Conservation (phyloP, 2,888 invertebrate genomes). For the Meteorus cinctellus region DNA sequence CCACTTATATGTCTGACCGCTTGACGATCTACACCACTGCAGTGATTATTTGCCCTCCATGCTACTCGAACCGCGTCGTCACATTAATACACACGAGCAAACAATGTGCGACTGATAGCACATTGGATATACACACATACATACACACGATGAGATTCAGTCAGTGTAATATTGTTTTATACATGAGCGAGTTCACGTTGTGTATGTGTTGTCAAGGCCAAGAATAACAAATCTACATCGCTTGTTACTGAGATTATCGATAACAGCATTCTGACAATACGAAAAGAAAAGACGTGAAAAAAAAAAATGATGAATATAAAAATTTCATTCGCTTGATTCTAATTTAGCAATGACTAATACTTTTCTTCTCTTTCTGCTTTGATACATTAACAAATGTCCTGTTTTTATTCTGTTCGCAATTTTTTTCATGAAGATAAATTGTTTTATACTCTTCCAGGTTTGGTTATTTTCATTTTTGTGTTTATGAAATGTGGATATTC, state of each 20-base stretch:
- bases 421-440: neutral
- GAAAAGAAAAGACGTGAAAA: neutral
- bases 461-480: neutral
- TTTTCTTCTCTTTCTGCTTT: neutral
- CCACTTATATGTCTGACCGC: constrained; percentile 16
- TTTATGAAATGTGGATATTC: neutral
- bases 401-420: neutral
- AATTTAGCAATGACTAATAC: neutral
- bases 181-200: neutral
- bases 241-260: constrained; percentile 3
- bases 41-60: constrained; percentile 32
- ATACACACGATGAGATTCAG: constrained; percentile 1
- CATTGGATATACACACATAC: constrained; percentile 2
- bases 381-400: neutral
- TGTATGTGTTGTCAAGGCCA: constrained; percentile 18
- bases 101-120: constrained; percentile 21
- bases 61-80: constrained; percentile 17
- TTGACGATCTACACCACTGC: constrained; percentile 30
- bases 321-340: neutral
- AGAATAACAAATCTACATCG: constrained; percentile 27
- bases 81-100: constrained; percentile 21
- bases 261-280: constrained; percentile 1
- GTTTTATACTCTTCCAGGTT: neutral
- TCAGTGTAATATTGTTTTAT: neutral
- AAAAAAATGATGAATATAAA: neutral